Evolutionary conservation across 2,113 vertebrate species (phyloP).

Genomic region (Theropithecus gelada): DNA sequence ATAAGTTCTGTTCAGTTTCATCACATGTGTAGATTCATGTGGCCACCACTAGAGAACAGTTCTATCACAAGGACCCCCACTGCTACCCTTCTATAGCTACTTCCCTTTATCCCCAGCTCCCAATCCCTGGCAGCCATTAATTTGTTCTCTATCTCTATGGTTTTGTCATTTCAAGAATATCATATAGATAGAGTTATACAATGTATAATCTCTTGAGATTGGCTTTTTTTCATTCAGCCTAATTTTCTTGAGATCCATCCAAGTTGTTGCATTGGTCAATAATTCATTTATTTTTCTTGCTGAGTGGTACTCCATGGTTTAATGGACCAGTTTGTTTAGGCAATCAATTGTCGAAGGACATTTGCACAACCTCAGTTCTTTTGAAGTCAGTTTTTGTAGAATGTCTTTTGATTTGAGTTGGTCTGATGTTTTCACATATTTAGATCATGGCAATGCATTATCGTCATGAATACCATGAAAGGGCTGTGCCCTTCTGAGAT

Average conservation of each 20-base stretch:
- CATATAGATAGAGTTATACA: background rate
- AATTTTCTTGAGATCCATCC: background rate
- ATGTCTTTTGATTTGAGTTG: background rate
- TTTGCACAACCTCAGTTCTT: background rate
- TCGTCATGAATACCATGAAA: background rate
- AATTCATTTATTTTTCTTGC: conserved; percentile 6
- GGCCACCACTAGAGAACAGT: background rate
- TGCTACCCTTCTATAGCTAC: background rate
- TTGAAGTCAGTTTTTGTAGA: background rate
- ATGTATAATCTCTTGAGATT: background rate
- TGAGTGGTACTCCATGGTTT: background rate
- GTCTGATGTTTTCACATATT: background rate
- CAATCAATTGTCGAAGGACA: background rate
- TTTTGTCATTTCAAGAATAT: background rate
- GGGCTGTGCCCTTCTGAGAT: background rate
- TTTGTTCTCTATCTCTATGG: background rate
- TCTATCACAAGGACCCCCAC: background rate
- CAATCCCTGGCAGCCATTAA: background rate
- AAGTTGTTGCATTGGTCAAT: background rate
- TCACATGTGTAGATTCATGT: background rate
- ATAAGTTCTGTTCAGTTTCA: background rate
- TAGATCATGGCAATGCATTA: background rate
- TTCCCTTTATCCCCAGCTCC: background rate
- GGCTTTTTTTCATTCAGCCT: background rate
- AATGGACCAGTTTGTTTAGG: background rate